A percentile compares a stretch with the other conserved stretches of the same genome.
Conservation (phyloP, 1,140 invertebrate species). For the Drosophila pseudoobscura region DNA sequence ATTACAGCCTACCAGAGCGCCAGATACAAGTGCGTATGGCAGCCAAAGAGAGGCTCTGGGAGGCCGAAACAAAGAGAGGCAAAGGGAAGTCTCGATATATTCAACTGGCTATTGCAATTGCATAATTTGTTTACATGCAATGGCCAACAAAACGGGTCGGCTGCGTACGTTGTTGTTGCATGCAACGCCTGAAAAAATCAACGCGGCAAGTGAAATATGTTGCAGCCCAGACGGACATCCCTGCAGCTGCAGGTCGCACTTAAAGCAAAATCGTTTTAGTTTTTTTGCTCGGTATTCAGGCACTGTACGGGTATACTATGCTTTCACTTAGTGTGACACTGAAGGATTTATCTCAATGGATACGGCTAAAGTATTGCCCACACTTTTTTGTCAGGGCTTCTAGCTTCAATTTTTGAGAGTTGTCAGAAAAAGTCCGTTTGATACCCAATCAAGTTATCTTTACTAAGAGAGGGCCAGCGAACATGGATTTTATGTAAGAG, state of each 20-base stretch:
- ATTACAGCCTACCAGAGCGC: constrained; percentile 53
- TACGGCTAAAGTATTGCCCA: no score
- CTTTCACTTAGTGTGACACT: not conserved
- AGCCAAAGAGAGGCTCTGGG: constrained; percentile 2
- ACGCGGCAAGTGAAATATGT: constrained; percentile 67
- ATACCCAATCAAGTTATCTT: no score
- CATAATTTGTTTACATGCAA: constrained; percentile 77
- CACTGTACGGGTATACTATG: not conserved
- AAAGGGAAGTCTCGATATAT: constrained; percentile 37
- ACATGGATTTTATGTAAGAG: no score
- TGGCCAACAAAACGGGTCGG: constrained; percentile 74
- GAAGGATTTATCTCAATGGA: no score
- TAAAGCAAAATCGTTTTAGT: constrained; percentile 48
- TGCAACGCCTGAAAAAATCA: constrained; percentile 52
- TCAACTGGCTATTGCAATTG: constrained; percentile 59
- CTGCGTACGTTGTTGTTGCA: constrained; percentile 61
- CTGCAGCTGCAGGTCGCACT: constrained; percentile 36
- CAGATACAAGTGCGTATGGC: constrained; percentile 4
- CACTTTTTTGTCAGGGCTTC: no score
- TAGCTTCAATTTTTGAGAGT: no score
- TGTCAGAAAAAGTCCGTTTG: no score
- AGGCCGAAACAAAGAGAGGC: constrained; percentile 1
- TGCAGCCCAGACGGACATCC: constrained; percentile 22
- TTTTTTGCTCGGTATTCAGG: not conserved
- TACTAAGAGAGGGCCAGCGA: no score